Percentiles rank a stretch among this genome's conserved stretches.
phyloP scores from a whole-genome alignment of 2,888 invertebrate species.

The Arrhopalites spinosus region DNA sequence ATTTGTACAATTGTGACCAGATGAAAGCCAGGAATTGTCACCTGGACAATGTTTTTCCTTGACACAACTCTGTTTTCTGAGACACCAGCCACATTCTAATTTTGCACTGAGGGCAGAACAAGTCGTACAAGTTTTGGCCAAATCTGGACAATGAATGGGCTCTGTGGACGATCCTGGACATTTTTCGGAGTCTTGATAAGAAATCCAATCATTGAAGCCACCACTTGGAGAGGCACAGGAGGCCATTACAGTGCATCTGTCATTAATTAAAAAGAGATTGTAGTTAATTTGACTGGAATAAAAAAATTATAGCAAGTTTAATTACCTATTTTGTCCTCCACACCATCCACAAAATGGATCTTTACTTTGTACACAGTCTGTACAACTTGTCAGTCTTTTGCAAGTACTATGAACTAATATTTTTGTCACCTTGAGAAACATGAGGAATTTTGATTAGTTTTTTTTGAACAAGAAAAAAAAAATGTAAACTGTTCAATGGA shows the following conservation, averaged over 20 bases:
- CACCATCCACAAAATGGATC: conserved; percentile 37
- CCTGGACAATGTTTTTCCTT: background rate
- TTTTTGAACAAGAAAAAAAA: background rate
- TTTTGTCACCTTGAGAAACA: conserved; percentile 9
- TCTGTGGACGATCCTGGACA: background rate
- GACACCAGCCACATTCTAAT: conserved; percentile 30
- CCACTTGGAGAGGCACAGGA: background rate
- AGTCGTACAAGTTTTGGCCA: conserved; percentile 17
- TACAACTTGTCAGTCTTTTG: background rate
- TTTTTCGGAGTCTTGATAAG: background rate
- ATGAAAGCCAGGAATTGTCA: background rate
- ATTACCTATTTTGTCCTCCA: background rate
- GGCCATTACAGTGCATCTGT: background rate
- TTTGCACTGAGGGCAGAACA: conserved; percentile 8
- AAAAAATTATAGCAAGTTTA: background rate
- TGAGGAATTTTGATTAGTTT: background rate
- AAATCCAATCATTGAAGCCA: conserved; percentile 20
- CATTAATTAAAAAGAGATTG: too few species aligned
- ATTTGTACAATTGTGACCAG: background rate
- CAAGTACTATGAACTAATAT: conserved; percentile 7
- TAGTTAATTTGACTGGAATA: too few species aligned
- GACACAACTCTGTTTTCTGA: conserved; percentile 9
- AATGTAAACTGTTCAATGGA: background rate
- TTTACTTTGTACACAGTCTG: conserved; percentile 10
- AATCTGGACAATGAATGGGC: conserved; percentile 16